Base-by-base conservation (phyloP, 2,888 invertebrate genomes). In the Drosophila diplacantha region DNA sequence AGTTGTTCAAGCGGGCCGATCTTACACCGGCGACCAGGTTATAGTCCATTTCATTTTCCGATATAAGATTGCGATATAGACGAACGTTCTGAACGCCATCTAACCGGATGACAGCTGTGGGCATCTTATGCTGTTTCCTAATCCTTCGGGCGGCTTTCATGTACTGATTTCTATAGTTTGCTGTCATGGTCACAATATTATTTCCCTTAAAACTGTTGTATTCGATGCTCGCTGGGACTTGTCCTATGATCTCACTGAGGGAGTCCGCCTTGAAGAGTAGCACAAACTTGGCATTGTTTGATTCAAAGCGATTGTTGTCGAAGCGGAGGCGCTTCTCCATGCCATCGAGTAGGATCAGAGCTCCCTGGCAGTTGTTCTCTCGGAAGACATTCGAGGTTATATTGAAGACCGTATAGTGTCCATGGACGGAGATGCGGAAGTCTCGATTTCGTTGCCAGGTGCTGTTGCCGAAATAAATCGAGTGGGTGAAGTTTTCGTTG, bases 261-360 rank as follows among this genome's bases (percentile, higher is more conserved):
- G 97, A 97, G 86, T 95, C 94, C 65, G 95, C 94, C 71, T 92
- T 92, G 81, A 98, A 95, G 86, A 97, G 94, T 2, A 98, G 91
- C 89, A 98, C 93, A 83, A 92, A 96, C 50, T 91, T 91, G 0
- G 96, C 97, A 51, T 90, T 91, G 85, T 99, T 99, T 55, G 91
- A 90, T 73, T 92, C 91, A 63, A 98, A 93, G 50, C 90, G 89
- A 87, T 98, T 98, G 41, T 92, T 91, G 78, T 93, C 92, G 59
- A 99, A 93, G 61, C 92, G 91, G 88, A 99, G 91, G 79, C 95
- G 94, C 89, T 99, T 99, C 87, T 99, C 99, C 97, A 99, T 99
- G 9, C 99, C 99, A 63, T 92, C 91, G 26, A 97, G 90, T 0
- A 93, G 91, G 14, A 98, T 90, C 31, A 97, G 88, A 0, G 97